phyloP scores from a whole-genome alignment of 2,888 invertebrate genomes.

The Monoplex corrugatus region DNA sequence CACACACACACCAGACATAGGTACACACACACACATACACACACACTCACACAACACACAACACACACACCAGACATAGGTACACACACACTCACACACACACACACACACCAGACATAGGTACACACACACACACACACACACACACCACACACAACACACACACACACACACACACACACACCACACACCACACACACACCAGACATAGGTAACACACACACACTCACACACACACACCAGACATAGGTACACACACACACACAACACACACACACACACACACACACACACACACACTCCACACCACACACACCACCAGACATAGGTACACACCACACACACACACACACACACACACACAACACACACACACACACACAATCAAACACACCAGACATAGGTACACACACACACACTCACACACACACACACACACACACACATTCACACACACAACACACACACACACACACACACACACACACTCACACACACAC shows the following conservation, averaged over 20 bases:
- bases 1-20: background rate
- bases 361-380: slow-evolving; percentile 13
- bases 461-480: slow-evolving; percentile 1
- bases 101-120: background rate
- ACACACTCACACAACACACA: background rate
- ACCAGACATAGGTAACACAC: too few species aligned
- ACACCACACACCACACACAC: too few species aligned
- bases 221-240: slow-evolving; percentile 17
- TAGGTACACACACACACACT: background rate
- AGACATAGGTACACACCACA: background rate
- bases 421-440: slow-evolving; percentile 1
- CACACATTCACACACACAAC: background rate
- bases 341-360: slow-evolving; percentile 19
- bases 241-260: background rate
- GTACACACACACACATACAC: background rate
- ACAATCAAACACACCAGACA: too few species aligned
- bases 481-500: background rate
- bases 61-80: too few species aligned
- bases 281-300: background rate
- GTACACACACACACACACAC: background rate
- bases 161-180: background rate
- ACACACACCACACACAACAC: background rate
- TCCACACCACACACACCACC: slow-evolving; percentile 10
- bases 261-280: slow-evolving; percentile 1
- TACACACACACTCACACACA: background rate